Conservation (phyloP, 2,797 vertebrate species). For the Rachycentron canadum region DNA sequence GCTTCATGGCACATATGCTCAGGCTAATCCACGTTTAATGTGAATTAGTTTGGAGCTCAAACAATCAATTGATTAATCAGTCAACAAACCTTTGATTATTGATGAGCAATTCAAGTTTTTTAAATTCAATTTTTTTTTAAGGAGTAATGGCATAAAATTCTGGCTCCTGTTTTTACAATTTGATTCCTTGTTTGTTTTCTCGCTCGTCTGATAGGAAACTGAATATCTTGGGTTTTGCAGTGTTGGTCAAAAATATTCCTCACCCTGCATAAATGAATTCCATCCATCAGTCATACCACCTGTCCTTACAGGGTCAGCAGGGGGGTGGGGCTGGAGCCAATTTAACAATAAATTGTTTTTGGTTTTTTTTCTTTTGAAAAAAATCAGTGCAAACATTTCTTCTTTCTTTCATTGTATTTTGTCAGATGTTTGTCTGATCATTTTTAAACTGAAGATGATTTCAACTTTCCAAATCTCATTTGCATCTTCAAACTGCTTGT, state of each 20-base stretch:
- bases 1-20: slow-evolving; percentile 4
- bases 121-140: background rate
- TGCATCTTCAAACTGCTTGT: too few relatives aligned
- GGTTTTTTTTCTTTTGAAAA: background rate
- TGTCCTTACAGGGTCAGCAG: too few relatives aligned
- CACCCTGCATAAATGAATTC: too few relatives aligned
- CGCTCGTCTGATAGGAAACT: background rate
- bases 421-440: background rate
- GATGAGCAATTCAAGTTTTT: background rate
- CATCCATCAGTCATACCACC: too few relatives aligned
- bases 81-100: background rate
- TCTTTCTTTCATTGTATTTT: background rate
- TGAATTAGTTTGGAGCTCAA: background rate
- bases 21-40: slow-evolving; percentile 17
- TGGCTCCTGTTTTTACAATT: background rate
- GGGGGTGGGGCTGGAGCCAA: too few relatives aligned
- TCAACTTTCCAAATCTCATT: too few relatives aligned
- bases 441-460: background rate
- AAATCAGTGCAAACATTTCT: background rate
- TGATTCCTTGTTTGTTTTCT: background rate
- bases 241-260: too few relatives aligned
- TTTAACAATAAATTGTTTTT: too few relatives aligned
- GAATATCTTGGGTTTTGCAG: background rate
- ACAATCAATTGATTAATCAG: background rate
- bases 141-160: background rate